These are phyloP conservation scores for Seira sanloemensis DNA, from an alignment of 2,888 invertebrate species.

Conservation along the genomic window DNA sequence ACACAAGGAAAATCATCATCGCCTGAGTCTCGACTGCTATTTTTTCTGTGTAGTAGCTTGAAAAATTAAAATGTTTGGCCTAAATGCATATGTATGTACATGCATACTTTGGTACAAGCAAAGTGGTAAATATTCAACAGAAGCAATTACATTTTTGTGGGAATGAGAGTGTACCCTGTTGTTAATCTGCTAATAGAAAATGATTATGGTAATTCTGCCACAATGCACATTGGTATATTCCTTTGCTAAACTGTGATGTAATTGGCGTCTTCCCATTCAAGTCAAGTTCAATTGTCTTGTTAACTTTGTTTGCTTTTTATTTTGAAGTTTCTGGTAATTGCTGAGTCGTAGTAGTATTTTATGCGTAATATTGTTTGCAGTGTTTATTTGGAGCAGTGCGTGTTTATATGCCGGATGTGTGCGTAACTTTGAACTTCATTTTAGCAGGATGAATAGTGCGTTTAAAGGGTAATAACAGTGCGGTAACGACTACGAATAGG, in stretches of 20 bases:
- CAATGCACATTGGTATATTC: slow-evolving; percentile 23
- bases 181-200: slow-evolving; percentile 50
- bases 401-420: slow-evolving; percentile 34
- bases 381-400: slow-evolving; percentile 14
- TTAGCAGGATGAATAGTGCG: neutral
- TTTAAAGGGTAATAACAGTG: neutral
- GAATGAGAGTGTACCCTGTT: slow-evolving; percentile 20
- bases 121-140: no score
- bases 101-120: no score
- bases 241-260: slow-evolving; percentile 52
- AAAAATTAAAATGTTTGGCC: no score
- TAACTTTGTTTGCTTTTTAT: neutral
- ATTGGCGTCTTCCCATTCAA: neutral
- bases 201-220: slow-evolving; percentile 52
- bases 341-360: no score
- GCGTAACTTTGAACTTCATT: neutral
- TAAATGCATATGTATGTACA: no score
- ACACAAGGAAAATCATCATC: neutral
- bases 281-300: slow-evolving; percentile 47
- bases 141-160: slow-evolving; percentile 6
- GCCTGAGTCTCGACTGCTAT: no score
- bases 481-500: neutral
- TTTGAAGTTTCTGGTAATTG: no score
- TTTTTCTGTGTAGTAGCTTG: no score
- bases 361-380: neutral